phyloP scores from a whole-genome alignment of 1,140 invertebrate genomes.

The Gyrodactylus bullatarudis region DNA sequence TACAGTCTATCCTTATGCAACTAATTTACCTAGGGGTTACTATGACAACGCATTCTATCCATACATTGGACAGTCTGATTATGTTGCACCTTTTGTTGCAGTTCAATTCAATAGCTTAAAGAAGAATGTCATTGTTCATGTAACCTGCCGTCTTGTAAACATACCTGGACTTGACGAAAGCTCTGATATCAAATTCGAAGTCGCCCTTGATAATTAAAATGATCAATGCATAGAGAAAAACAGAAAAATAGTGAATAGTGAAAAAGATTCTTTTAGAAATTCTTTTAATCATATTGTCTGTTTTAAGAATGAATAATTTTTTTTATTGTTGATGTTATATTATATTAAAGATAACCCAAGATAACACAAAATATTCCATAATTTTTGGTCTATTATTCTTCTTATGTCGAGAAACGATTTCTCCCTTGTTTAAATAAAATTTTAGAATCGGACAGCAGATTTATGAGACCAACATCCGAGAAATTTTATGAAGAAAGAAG shows the following conservation, averaged over 20 bases:
- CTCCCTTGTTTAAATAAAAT: too few species aligned
- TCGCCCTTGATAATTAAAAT: neutral
- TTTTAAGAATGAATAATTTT: neutral
- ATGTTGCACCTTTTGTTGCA: slow-evolving; percentile 2
- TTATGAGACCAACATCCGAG: too few species aligned
- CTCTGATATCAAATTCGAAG: neutral
- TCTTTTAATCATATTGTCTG: neutral
- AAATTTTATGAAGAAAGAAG: too few species aligned
- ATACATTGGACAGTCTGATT: slow-evolving; percentile 1
- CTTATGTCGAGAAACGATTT: too few species aligned
- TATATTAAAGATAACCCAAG: too few species aligned
- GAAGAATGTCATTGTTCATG: neutral
- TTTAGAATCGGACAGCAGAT: too few species aligned
- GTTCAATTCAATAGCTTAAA: slow-evolving; percentile 4
- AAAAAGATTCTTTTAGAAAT: neutral
- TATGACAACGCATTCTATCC: slow-evolving; percentile 2
- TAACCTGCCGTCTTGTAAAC: neutral
- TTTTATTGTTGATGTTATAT: too few species aligned
- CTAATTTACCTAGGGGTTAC: neutral
- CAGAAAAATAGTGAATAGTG: neutral
- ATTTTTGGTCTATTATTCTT: too few species aligned
- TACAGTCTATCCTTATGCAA: too few species aligned
- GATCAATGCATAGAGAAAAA: neutral
- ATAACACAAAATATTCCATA: too few species aligned
- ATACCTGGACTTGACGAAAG: neutral